Percentiles rank a stretch among this genome's conserved stretches.
Conservation (phyloP, 2,888 invertebrate genomes). For the Mimumesa dahlbomi region DNA sequence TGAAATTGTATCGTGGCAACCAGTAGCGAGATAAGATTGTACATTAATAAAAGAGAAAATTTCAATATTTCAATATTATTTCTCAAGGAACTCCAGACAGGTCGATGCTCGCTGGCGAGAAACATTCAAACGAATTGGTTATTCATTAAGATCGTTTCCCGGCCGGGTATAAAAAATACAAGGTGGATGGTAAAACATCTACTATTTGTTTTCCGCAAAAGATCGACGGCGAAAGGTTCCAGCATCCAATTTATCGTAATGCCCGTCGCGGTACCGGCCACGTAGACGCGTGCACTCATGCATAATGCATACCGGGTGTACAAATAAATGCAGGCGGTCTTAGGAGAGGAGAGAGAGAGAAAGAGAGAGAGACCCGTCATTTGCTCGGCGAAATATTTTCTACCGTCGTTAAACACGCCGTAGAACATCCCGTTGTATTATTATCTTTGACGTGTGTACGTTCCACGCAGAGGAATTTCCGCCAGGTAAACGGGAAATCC, state of each 20-base stretch:
- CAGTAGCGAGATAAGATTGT: too few species aligned
- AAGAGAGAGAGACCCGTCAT: slow-evolving; percentile 1
- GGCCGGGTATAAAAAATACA: not conserved
- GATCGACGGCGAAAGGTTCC: slow-evolving; percentile 11
- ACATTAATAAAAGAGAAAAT: too few species aligned
- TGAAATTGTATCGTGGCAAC: too few species aligned
- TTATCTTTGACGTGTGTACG: not conserved
- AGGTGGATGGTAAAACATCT: not conserved
- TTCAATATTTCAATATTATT: too few species aligned
- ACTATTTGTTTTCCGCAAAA: slow-evolving; percentile 15
- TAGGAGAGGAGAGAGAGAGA: not conserved
- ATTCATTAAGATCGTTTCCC: slow-evolving; percentile 11
- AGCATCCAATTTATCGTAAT: slow-evolving; percentile 27
- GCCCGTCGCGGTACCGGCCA: slow-evolving; percentile 5
- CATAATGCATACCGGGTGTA: slow-evolving; percentile 27
- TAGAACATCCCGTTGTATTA: too few species aligned
- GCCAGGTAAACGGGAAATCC: not conserved
- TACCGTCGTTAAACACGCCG: not conserved
- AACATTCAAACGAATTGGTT: slow-evolving; percentile 10
- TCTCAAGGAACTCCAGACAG: too few species aligned
- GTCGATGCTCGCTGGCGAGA: not conserved
- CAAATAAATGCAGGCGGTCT: slow-evolving; percentile 17
- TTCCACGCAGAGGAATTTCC: not conserved
- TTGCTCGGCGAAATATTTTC: slow-evolving; percentile 26
- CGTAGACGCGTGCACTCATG: slow-evolving; percentile 27